Base-by-base conservation (phyloP, 1,140 invertebrate genomes). In the Drosophila lowei region DNA sequence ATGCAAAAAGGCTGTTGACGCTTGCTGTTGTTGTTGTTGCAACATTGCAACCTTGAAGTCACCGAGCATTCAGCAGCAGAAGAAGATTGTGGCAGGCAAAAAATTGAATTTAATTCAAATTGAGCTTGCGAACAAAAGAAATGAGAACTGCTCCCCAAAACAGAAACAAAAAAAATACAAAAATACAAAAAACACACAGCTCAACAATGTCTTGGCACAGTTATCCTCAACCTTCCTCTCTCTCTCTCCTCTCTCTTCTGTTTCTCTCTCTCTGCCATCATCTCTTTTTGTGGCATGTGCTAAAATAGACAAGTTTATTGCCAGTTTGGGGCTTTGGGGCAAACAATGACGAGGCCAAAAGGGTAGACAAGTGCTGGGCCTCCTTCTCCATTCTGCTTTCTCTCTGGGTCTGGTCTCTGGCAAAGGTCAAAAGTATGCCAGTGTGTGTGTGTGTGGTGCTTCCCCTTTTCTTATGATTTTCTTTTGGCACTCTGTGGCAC, bases 231-330 rank as follows among this genome's bases (percentile, higher is more conserved):
- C 11, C 28, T 44, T 47, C 34, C 5, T 48, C 30, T n/a, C 41
- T 6, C 28, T 2, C 43, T 25, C 38, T n/a, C 13, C 50, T 6
- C 8, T 13, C 25, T n/a, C 13, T 23, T 38, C 21, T 30, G 16
- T 25, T 9, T 30, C 7, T 7, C 28, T 7, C 47, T 25, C 23
- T 25, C 5, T 5, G 23, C 28, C 25, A 41, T 15, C 25, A 18
- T 44, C 38, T 43, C 25, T 63, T 67, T 79, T 74, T 72, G 57
- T 61, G 47, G 58, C 62, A 74, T 83, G 66, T 72, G 57, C 80
- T 85, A 86, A 85, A 85, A 85, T 85, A 85, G 83, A 85, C 80
- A 85, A 86, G 80, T 86, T 85, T 85, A 85, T 85, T 85, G 81
- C 80, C 80, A 85, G 80, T 86, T 84, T 83, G 77, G 80, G 72